Base-by-base conservation (phyloP, 2,113 vertebrate genomes). In the Brienomyrus brachyistius region DNA sequence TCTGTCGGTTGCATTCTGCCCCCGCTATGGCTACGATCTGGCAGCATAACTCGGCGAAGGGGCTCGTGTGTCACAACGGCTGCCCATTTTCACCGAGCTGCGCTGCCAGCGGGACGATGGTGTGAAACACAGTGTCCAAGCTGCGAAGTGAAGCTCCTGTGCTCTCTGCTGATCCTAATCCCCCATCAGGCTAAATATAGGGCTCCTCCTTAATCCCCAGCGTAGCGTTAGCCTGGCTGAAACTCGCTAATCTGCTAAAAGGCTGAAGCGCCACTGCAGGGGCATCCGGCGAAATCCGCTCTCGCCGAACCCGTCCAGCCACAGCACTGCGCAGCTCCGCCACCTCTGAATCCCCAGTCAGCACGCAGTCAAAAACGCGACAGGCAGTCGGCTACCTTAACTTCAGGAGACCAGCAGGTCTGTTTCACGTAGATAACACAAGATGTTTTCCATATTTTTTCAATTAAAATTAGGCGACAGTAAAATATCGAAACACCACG, bases 141-240 rank as follows among this genome's bases (percentile, higher is more conserved):
- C 23, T 17, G 47, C 21, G 19, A 85, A 50, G n/a, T 15, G 11
- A 50, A 50, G 43, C n/a, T 27, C 31, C 74, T 89, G 31, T 17
- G 31, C 40, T 47, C 35, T 50, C 35, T 23, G 31, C 35, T 43
- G 70, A 23, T 23, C 50, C 51, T 84, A 89, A 89, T 84, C 51
- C 77, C 13, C 80, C 43, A 62, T 17, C 27, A 21, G 10, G 11
- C 89, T 89, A 89, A 83, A 89, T 85, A 89, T 84, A 89, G 80
- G 40, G 11, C 45, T 85, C 40, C 54, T 21, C n/a, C 54, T 84
- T 59, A 89, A 89, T 89, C 89, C 43, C 80, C 52, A 45, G 23
- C 3, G 11, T 43, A 84, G 77, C 52, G 40, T 56, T 45, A 89
- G 52, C 52, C 35, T 40, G 23, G 27, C 31, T n/a, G n/a, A n/a